Base-by-base conservation (phyloP, 2,888 invertebrate genomes). In the Cerceris rybyensis region DNA sequence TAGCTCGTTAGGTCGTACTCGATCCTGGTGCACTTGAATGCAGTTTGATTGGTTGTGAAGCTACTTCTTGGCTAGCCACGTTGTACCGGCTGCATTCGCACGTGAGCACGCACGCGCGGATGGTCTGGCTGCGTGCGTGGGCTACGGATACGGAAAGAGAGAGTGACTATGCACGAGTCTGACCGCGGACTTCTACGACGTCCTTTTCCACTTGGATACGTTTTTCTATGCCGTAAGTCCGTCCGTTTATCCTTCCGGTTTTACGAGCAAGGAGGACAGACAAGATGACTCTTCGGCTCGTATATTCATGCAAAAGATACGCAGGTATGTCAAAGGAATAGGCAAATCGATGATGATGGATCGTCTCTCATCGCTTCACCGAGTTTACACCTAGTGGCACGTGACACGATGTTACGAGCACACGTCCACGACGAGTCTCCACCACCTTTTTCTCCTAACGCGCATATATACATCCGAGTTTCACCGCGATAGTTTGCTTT, bases 51-150 rank as follows among this genome's bases (percentile, higher is more conserved):
- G 55, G 57, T 43, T 63, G 70, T 52, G 58, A 61, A 58, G 52
- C 42, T 14, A n/a, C 58, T 59, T 17, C 13, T 11, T 58, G 14
- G 52, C 66, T 43, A 58, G 64, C 85, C 84, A 84, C 84, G 85
- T 85, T 84, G 82, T 55, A 61, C 85, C 82, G 80, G 79, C 66
- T 63, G 70, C 59, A 57, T 66, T 70, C 69, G 75, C 85, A 70
- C 75, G 81, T 75, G 75, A 78, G 75, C 82, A 86, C 85, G 86
- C 86, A 83, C 74, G 83, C 80, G 85, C 85, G 63, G 65, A 64
- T 52, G 46, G 55, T 59, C 64, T 49, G 42, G 14, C 55, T 78
- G 55, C 59, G 70, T 78, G 78, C 78, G 79, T 80, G 78, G 66
- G 11, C 57, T 66, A 65, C 59, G 67, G 54, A 59, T 74, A 60